These are phyloP conservation scores for Eurosta solidaginis DNA, from an alignment of 1,140 invertebrate genomes.

Conservation along the genomic window DNA sequence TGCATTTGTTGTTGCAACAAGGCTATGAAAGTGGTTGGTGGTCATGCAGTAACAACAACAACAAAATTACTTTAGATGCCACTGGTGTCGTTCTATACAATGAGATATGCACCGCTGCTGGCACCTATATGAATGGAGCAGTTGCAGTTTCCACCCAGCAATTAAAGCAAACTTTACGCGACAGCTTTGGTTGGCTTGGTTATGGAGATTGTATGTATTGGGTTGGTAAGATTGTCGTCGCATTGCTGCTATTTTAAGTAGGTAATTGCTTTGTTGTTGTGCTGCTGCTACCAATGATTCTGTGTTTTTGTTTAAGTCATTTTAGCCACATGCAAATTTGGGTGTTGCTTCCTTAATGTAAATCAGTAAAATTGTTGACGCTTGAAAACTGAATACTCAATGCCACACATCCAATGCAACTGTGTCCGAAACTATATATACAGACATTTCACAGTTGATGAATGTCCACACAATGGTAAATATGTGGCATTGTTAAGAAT, in stretches of 20 bases:
- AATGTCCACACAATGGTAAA: too few relatives aligned
- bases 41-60: neutral
- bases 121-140: too few relatives aligned
- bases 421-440: too few relatives aligned
- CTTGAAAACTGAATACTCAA: too few relatives aligned
- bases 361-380: too few relatives aligned
- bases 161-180: slow-evolving; percentile 28
- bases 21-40: slow-evolving; percentile 1
- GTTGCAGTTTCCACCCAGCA: slow-evolving; percentile 7
- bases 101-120: slow-evolving; percentile 16
- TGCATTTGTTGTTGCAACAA: slow-evolving; percentile 14
- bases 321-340: slow-evolving; percentile 10
- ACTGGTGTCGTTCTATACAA: neutral
- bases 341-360: too few relatives aligned
- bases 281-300: too few relatives aligned
- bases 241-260: too few relatives aligned
- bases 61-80: neutral
- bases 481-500: too few relatives aligned
- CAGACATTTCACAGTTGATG: too few relatives aligned
- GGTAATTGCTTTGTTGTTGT: neutral
- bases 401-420: too few relatives aligned
- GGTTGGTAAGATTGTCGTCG: neutral
- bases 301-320: neutral
- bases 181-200: neutral
- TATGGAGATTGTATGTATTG: neutral